phyloP scores from a whole-genome alignment of 2,797 vertebrate genomes.

The Anas bernieri region DNA sequence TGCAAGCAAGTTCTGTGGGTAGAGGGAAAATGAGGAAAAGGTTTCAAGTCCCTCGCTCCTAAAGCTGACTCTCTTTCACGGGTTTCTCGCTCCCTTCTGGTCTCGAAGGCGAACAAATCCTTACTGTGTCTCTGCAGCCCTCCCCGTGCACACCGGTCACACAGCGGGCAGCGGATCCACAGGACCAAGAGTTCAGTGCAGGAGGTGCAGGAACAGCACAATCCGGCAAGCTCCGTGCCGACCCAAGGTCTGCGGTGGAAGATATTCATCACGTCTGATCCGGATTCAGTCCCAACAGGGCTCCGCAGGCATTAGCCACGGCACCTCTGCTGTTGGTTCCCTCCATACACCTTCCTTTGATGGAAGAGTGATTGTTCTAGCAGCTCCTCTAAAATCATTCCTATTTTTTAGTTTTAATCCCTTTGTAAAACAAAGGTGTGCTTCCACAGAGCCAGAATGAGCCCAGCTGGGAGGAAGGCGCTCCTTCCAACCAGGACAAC shows the following conservation, averaged over 20 bases:
- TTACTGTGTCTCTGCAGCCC: background rate
- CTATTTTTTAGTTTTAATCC: background rate
- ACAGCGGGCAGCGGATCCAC: background rate
- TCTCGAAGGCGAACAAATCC: background rate
- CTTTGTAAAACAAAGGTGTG: background rate
- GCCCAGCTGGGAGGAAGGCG: background rate
- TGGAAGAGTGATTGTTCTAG: background rate
- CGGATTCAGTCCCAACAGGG: background rate
- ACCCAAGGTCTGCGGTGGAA: too few relatives aligned
- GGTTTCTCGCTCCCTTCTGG: background rate
- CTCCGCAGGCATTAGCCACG: background rate
- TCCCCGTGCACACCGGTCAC: too few relatives aligned
- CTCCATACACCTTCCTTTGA: background rate
- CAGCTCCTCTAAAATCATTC: background rate
- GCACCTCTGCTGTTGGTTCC: background rate
- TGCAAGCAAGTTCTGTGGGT: background rate
- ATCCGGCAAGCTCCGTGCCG: background rate
- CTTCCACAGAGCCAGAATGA: background rate
- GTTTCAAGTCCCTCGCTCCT: background rate
- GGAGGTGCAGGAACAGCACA: background rate
- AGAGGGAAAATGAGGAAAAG: background rate
- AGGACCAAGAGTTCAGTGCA: background rate
- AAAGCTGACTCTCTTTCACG: slow-evolving; percentile 4
- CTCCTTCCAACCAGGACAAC: background rate
- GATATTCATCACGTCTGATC: rapidly evolving